phyloP scores from a whole-genome alignment of 2,113 vertebrate species.

The Capricornis sumatraensis region DNA sequence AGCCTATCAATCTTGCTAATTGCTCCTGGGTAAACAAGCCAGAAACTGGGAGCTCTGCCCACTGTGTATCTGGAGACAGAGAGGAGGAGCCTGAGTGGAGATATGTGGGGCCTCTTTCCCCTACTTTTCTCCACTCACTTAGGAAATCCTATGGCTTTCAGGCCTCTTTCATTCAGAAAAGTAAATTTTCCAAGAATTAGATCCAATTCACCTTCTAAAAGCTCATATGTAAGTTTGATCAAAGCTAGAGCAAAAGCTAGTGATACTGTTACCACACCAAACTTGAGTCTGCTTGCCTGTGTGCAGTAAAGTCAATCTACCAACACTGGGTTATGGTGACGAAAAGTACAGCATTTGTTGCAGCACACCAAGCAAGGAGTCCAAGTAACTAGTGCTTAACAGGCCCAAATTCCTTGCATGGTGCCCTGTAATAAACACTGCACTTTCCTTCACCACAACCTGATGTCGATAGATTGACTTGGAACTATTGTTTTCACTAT shows the following conservation, averaged over 20 bases:
- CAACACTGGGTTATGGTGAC: background rate
- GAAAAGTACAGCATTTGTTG: background rate
- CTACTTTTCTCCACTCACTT: background rate
- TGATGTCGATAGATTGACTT: background rate
- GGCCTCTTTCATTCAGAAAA: background rate
- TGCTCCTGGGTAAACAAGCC: conserved; percentile 81
- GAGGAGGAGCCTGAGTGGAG: background rate
- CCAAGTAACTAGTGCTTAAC: background rate
- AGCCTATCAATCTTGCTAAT: conserved; percentile 85
- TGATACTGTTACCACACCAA: background rate
- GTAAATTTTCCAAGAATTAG: background rate
- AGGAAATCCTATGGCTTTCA: background rate
- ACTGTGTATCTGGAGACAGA: background rate
- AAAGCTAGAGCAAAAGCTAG: background rate
- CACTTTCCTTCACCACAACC: background rate
- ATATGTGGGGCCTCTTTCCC: fast-evolving
- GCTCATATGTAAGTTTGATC: background rate
- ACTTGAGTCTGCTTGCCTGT: background rate
- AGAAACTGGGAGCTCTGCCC: background rate
- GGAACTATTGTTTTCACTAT: background rate
- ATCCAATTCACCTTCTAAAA: background rate
- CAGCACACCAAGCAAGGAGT: background rate
- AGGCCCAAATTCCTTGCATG: background rate
- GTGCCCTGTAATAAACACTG: background rate
- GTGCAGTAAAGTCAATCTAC: too few relatives aligned